Conservation (phyloP, 2,888 invertebrate species). For the Congeria kusceri region DNA sequence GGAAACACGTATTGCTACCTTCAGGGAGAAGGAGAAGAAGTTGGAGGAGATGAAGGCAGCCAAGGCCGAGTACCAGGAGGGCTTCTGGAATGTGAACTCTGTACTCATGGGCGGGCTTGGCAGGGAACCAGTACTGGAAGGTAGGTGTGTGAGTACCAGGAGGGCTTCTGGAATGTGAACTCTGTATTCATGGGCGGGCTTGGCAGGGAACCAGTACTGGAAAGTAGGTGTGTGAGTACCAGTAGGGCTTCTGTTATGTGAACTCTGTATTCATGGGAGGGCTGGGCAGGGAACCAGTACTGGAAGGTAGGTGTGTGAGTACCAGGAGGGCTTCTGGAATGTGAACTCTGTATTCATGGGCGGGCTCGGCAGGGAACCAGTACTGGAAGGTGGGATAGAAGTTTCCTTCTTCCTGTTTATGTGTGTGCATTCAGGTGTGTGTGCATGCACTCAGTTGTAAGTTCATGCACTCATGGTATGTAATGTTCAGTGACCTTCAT, state of each 20-base stretch:
- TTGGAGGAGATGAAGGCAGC: slow-evolving; percentile 77
- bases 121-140: slow-evolving; percentile 79
- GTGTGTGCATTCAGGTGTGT: too few species aligned
- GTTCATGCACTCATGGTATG: too few species aligned
- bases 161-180: slow-evolving; percentile 85
- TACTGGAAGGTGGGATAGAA: slow-evolving; percentile 75
- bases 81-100: slow-evolving; percentile 85
- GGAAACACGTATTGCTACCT: slow-evolving; percentile 17
- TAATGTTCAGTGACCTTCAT: too few species aligned
- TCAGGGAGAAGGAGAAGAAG: slow-evolving; percentile 78
- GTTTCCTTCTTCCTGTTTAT: too few species aligned
- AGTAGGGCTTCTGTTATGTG: slow-evolving; percentile 84
- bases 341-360: slow-evolving; percentile 83
- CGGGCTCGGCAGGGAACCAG: slow-evolving; percentile 83
- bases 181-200: slow-evolving; percentile 84
- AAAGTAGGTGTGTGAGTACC: slow-evolving; percentile 77
- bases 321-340: slow-evolving; percentile 84
- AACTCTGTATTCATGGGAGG: slow-evolving; percentile 84
- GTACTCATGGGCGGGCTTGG: slow-evolving; percentile 84
- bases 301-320: slow-evolving; percentile 68
- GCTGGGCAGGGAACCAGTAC: slow-evolving; percentile 81
- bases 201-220: slow-evolving; percentile 80
- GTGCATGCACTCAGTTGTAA: too few species aligned
- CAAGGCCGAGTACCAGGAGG: slow-evolving; percentile 82
- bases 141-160: slow-evolving; percentile 76